A percentile compares a stretch with the other conserved stretches of the same genome.
phyloP scores from a whole-genome alignment of 64 coral and sea anemone genomes.

The Catalaphyllia jardinei region DNA sequence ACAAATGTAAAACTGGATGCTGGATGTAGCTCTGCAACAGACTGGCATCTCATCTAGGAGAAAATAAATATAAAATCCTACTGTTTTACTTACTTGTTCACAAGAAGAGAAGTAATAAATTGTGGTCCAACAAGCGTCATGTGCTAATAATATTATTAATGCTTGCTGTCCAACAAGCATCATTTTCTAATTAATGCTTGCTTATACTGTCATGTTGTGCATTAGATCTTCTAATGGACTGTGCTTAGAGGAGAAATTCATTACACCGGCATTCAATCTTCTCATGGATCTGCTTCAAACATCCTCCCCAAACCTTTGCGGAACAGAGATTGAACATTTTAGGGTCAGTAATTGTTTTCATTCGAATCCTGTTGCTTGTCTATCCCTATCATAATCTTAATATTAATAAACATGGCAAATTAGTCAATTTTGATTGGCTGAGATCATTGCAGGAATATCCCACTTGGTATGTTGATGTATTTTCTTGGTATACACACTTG shows the following conservation, averaged over 20 bases:
- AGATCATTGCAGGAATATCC: no score
- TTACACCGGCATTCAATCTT: background rate
- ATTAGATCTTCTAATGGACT: background rate
- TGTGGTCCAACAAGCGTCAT: background rate
- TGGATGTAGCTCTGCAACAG: no score
- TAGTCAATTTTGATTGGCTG: no score
- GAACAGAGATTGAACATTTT: conserved; percentile 20
- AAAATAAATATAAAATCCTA: no score
- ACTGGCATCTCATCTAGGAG: no score
- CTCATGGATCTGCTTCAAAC: conserved; percentile 11
- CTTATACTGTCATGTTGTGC: background rate
- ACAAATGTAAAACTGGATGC: no score
- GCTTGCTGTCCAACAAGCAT: background rate
- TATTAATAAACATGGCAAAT: no score
- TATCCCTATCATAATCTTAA: no score
- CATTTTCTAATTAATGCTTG: background rate
- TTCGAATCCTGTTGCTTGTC: background rate
- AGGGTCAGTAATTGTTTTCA: background rate
- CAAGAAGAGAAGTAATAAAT: background rate
- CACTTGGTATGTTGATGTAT: no score
- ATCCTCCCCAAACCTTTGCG: background rate
- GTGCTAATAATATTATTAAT: background rate
- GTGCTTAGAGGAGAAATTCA: background rate
- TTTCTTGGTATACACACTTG: no score
- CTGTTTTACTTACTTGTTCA: no score